Conservation (phyloP, 1,140 invertebrate species). For the Thalassaphorura encarpata region DNA sequence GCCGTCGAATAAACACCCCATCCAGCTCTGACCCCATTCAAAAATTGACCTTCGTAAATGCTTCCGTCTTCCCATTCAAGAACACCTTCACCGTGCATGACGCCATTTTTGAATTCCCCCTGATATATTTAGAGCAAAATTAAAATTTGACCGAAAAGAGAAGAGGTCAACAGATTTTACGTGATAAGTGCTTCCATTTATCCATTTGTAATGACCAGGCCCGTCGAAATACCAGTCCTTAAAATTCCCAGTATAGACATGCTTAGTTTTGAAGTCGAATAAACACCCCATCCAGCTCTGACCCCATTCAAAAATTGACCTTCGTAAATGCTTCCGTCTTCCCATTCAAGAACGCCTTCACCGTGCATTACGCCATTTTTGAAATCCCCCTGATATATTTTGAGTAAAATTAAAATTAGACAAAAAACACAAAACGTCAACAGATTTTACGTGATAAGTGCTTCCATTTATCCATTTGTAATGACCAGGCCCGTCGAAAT, state of each 20-base stretch:
- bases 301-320: constrained; percentile 66
- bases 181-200: constrained; percentile 23
- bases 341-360: constrained; percentile 65
- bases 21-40: constrained; percentile 62
- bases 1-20: constrained; percentile 58
- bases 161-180: too few relatives aligned
- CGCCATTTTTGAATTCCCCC: constrained; percentile 21
- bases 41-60: constrained; percentile 65
- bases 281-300: constrained; percentile 60
- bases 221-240: constrained; percentile 24
- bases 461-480: constrained; percentile 25
- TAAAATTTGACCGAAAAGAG: not conserved
- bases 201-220: constrained; percentile 19
- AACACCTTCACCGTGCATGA: constrained; percentile 64
- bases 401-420: too few relatives aligned
- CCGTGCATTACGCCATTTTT: constrained; percentile 52
- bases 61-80: constrained; percentile 70
- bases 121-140: not conserved
- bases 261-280: constrained; percentile 47
- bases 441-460: too few relatives aligned
- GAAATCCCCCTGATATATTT: constrained; percentile 28
- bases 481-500: constrained; percentile 23
- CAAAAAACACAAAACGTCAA: too few relatives aligned
- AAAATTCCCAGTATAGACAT: constrained; percentile 27
- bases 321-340: constrained; percentile 63